phyloP scores from a whole-genome alignment of 1,140 invertebrate genomes.

The Brachionus calyciflorus region DNA sequence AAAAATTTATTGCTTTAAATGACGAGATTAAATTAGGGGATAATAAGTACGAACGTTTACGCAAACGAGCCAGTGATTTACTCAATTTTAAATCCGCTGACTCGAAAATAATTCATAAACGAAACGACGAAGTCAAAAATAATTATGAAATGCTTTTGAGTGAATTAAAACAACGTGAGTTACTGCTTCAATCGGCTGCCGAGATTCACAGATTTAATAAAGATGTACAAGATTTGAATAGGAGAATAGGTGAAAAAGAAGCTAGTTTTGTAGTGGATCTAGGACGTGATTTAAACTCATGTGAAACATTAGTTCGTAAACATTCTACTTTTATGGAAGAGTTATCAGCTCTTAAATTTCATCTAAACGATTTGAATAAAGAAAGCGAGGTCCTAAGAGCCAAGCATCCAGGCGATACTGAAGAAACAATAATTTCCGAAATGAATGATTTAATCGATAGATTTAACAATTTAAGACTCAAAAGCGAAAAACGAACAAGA shows the following conservation, averaged over 20 bases:
- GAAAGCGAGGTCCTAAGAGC: not conserved
- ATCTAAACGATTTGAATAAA: conserved; percentile 22
- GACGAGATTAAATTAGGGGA: not conserved
- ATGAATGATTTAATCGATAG: conserved; percentile 22
- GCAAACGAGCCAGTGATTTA: not conserved
- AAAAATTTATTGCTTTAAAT: conserved; percentile 5
- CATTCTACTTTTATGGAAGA: conserved; percentile 23
- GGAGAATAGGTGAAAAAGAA: conserved; percentile 17
- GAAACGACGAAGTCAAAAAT: not conserved
- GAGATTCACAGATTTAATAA: conserved; percentile 35
- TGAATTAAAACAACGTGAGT: not conserved
- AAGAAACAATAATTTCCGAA: conserved; percentile 1
- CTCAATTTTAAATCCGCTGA: not conserved
- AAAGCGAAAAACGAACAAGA: not conserved
- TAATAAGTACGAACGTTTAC: not conserved
- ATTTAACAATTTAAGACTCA: not conserved
- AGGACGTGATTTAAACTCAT: not conserved
- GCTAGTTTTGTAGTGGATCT: not conserved
- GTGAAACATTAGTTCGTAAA: conserved; percentile 32
- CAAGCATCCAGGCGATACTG: conserved; percentile 33
- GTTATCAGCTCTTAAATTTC: not conserved
- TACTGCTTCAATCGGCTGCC: not conserved
- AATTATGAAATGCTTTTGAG: not conserved
- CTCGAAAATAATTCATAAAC: conserved; percentile 1
- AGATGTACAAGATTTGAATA: conserved; percentile 17